Conservation (phyloP, 2,888 invertebrate genomes). For the Sinohyriopsis cumingii region DNA sequence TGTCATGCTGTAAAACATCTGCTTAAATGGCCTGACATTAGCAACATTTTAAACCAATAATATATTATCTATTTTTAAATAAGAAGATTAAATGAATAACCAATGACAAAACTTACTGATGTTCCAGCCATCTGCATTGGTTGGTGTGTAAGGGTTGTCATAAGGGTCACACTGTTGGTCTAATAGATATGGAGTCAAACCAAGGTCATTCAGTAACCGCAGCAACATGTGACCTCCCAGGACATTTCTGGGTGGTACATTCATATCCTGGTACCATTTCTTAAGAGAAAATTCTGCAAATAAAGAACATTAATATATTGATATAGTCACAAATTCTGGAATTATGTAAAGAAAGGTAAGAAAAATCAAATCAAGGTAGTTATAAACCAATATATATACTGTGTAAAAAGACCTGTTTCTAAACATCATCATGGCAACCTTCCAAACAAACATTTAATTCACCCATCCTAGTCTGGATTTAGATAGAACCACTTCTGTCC, state of each 20-base stretch:
- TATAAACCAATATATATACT: too few species aligned
- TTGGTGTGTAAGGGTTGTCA: conserved; percentile 3
- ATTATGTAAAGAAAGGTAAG: too few species aligned
- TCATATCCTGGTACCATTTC: conserved; percentile 10
- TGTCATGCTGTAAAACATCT: too few species aligned
- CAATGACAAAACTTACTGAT: conserved; percentile 10
- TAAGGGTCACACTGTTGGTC: conserved; percentile 9
- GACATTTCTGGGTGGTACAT: conserved; percentile 2
- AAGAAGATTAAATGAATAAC: background rate
- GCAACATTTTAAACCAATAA: too few species aligned
- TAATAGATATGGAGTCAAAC: conserved; percentile 9
- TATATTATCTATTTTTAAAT: conserved; percentile 3
- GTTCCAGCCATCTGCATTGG: conserved; percentile 5
- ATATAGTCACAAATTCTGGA: too few species aligned
- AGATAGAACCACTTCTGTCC: too few species aligned
- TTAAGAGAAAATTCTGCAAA: conserved; percentile 28
- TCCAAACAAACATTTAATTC: too few species aligned
- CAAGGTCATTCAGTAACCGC: conserved; percentile 9
- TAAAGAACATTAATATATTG: background rate
- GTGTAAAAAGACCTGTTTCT: too few species aligned
- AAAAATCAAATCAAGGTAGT: too few species aligned
- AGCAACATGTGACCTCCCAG: background rate
- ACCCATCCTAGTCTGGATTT: too few species aligned
- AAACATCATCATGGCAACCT: too few species aligned
- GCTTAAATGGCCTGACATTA: too few species aligned